A percentile compares a stretch with the other conserved stretches of the same genome.
Evolutionary conservation across 2,113 vertebrate species (phyloP).

Genomic region (Tychaedon coryphoeus): DNA sequence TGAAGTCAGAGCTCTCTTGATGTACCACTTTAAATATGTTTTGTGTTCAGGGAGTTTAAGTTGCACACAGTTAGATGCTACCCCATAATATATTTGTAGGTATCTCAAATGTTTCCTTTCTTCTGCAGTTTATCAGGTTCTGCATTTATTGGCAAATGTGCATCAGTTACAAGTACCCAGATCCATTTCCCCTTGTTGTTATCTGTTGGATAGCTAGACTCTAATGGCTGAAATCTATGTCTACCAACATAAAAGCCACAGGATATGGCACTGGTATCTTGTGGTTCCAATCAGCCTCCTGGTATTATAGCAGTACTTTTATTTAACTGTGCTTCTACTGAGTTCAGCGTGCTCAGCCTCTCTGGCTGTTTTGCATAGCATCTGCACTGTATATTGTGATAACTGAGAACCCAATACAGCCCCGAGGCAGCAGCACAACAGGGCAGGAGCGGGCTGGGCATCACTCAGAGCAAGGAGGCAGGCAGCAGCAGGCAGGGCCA

Average conservation of each 20-base stretch:
- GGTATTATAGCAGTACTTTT: neutral
- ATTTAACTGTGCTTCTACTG: conserved; percentile 9
- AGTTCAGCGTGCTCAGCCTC: neutral
- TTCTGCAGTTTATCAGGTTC: neutral
- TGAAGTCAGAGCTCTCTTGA: neutral
- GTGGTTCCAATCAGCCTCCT: conserved; percentile 39
- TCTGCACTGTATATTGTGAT: neutral
- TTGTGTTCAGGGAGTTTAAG: neutral
- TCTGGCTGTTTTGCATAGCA: neutral
- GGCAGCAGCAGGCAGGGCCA: neutral
- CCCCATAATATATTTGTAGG: neutral
- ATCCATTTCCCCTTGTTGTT: conserved; percentile 9
- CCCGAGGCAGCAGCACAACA: neutral
- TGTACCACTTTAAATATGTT: neutral
- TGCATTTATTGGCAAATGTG: neutral
- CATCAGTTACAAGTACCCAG: neutral
- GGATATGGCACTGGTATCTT: conserved; percentile 6
- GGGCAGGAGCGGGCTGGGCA: neutral
- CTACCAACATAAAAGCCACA: conserved; percentile 31
- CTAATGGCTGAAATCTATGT: conserved; percentile 12
- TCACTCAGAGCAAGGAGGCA: conserved; percentile 16
- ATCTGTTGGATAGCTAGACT: neutral
- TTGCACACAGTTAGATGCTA: neutral
- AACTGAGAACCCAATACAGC: conserved; percentile 6
- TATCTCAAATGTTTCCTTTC: neutral